Conservation (phyloP, 2,113 vertebrate genomes). For the Misgurnus anguillicaudatus region DNA sequence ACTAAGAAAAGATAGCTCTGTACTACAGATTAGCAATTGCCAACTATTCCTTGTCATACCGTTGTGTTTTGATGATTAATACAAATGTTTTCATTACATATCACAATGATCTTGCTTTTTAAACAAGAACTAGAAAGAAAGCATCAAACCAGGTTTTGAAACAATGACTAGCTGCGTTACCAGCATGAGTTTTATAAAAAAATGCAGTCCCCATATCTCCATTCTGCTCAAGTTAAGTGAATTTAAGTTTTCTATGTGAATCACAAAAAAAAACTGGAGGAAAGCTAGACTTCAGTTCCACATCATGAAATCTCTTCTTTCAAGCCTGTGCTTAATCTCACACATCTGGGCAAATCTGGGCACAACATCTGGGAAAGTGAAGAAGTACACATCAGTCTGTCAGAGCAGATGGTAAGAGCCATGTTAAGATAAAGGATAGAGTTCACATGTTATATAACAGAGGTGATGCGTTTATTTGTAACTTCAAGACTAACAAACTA, state of each 20-base stretch:
- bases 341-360: slow-evolving; percentile 66
- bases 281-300: slow-evolving; percentile 59
- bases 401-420: slow-evolving; percentile 41
- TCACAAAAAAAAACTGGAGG: slow-evolving; percentile 34
- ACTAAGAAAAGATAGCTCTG: too few relatives aligned
- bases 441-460: slow-evolving; percentile 43
- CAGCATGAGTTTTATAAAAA: too few relatives aligned
- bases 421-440: slow-evolving; percentile 44
- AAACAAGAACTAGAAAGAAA: too few relatives aligned
- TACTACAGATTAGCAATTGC: too few relatives aligned
- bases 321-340: slow-evolving; percentile 61
- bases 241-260: slow-evolving; percentile 19
- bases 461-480: slow-evolving; percentile 20
- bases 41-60: too few relatives aligned
- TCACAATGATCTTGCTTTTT: too few relatives aligned
- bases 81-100: too few relatives aligned
- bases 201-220: slow-evolving; percentile 30
- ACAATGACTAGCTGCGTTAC: too few relatives aligned
- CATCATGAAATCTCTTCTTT: slow-evolving; percentile 59
- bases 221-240: slow-evolving; percentile 14
- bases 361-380: slow-evolving; percentile 62
- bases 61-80: too few relatives aligned
- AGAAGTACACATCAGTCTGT: slow-evolving; percentile 59
- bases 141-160: too few relatives aligned
- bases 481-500: slow-evolving; percentile 26